Conservation (phyloP, 2,888 invertebrate species). For the Ophonus ardosiacus region DNA sequence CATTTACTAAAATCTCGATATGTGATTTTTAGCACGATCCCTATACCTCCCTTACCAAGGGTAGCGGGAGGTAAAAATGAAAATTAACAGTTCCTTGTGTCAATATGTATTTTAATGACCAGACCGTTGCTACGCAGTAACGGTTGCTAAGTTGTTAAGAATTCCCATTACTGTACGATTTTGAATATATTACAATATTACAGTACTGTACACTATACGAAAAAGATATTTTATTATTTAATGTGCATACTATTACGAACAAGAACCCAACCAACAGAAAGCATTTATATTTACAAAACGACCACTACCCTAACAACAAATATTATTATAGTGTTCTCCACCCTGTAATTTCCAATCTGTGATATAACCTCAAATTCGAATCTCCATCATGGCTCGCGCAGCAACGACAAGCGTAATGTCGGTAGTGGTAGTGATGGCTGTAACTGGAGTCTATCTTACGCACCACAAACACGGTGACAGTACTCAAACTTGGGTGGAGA, state of each 20-base stretch:
- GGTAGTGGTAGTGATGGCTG: constrained; percentile 77
- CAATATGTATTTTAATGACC: too few species aligned
- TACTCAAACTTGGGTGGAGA: neutral
- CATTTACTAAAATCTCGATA: too few species aligned
- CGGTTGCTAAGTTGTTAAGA: too few species aligned
- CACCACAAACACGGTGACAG: constrained; percentile 29
- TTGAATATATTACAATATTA: too few species aligned
- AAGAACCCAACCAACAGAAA: constrained; percentile 21
- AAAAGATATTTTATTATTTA: too few species aligned
- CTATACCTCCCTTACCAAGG: too few species aligned
- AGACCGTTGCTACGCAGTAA: too few species aligned
- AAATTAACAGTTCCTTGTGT: too few species aligned
- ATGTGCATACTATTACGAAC: neutral
- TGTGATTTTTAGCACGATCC: too few species aligned
- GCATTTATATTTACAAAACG: neutral
- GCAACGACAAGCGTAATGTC: constrained; percentile 75
- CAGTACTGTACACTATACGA: too few species aligned
- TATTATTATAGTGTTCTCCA: neutral
- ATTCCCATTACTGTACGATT: too few species aligned
- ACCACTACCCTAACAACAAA: neutral
- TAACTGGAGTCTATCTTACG: constrained; percentile 77
- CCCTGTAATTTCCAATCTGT: neutral
- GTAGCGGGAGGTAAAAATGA: too few species aligned
- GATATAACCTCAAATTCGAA: neutral
- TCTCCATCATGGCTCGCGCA: constrained; percentile 59